These are phyloP conservation scores for Camelus dromedarius DNA, from an alignment of 2,113 vertebrate species.

Conservation along the genomic window DNA sequence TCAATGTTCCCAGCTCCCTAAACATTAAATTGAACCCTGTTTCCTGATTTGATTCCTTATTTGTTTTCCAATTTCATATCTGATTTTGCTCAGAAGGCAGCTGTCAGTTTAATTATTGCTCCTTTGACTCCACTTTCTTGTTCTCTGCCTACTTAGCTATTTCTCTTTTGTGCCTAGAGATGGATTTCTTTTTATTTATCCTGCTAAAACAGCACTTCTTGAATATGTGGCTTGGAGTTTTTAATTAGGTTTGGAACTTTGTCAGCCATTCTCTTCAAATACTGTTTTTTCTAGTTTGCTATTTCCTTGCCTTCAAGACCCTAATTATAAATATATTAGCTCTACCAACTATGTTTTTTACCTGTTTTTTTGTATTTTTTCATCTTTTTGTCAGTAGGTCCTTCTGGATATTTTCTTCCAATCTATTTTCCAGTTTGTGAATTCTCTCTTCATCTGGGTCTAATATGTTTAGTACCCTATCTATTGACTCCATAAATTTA, in stretches of 20 bases:
- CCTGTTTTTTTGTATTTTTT: conserved; percentile 13
- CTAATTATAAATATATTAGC: background rate
- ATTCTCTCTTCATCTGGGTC: conserved; percentile 48
- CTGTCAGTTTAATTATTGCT: background rate
- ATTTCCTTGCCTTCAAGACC: background rate
- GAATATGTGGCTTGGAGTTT: background rate
- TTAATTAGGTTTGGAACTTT: conserved; percentile 5
- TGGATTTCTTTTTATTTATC: background rate
- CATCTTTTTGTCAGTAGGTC: background rate
- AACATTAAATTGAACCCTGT: background rate
- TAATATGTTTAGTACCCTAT: background rate
- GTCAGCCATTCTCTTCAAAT: background rate
- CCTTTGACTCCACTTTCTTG: background rate
- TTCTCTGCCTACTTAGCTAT: background rate
- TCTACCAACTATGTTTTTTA: background rate
- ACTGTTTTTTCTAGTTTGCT: background rate
- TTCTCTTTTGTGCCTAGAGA: background rate
- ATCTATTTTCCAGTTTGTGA: conserved; percentile 17
- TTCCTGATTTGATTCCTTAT: conserved; percentile 18
- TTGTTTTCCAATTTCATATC: background rate
- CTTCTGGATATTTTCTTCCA: conserved; percentile 48
- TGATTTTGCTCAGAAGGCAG: conserved; percentile 25
- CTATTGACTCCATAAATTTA: background rate
- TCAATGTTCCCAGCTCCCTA: background rate
- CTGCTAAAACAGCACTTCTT: background rate